Base-by-base conservation (phyloP, 2,888 invertebrate genomes). In the Drosophila merina region DNA sequence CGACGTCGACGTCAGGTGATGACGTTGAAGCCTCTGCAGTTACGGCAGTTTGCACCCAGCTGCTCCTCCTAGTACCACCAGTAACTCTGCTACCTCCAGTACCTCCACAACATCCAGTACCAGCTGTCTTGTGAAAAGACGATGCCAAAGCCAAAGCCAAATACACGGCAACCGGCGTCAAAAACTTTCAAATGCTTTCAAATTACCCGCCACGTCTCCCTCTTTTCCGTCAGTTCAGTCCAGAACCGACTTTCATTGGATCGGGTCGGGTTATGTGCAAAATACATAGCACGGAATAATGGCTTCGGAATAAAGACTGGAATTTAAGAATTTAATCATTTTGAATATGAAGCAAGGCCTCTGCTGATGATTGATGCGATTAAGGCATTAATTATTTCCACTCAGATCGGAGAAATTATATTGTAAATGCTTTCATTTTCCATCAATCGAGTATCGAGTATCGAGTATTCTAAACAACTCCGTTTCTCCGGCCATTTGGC, bases 121-220 rank as follows among this genome's bases (percentile, higher is more conserved):
- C 33, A 5, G 10, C 38, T 54, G 42, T 42, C 42, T 54, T 42
- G 12, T 4, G 30, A 30, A 44, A 10, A 25, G 25, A 10, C 10
- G 44, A 44, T 25, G 33, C 30, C 36, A 14, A 44, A 44, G 33
- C 30, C 36, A 14, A 25, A 8, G 44, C 20, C 44, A 33, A 20
- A 49, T 25, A 25, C 54, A 50, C 52, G 42, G 45, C 54, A 58
- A 72, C 70, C 36, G 66, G 72, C 72, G 75, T 77, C 81, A 81
- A 77, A 81, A 82, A 82, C 82, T 77, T 76, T 60, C 38, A 74
- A 79, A 82, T 85, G 79, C 85, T 79, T 75, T 85, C 62, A 82
- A 85, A 85, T 82, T 81, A 82, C 68, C 75, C 75, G 74, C 49
- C 47, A 38, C 14, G 48, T 33, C 40, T 42, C 62, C 72, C 72